Evolutionary conservation across 2,888 invertebrate genomes (phyloP), one percentile per base, ranked within the genome.

Genomic region (Drosophila barbarae): DNA sequence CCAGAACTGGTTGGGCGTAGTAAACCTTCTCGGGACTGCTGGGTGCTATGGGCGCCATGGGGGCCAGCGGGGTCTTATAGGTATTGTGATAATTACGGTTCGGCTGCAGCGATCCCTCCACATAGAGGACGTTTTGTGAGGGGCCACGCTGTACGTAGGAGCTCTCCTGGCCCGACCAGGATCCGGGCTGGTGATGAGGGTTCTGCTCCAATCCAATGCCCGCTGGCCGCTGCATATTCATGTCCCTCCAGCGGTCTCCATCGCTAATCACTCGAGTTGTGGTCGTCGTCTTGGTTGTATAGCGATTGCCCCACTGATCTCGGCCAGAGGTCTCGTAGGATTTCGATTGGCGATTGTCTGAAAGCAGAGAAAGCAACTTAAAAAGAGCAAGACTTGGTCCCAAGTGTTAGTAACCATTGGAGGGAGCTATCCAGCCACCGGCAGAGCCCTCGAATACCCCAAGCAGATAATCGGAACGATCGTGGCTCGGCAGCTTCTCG

Each of bases 401-500:
- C 21, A 41, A 26, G 38, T 52, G 70, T 79, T 79, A 84, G 84
- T 80, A 74, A 83, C 85, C 85, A 52, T 76, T 23, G 32, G 65
- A 59, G 55, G 59, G 46, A 65, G 67, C 76, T 60, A 50, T 67
- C 79, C 63, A 71, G 34, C 49, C 67, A 36, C 41, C 65, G 49
- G 55, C 36, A 5, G 46, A 23, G 30, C 28, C 46, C 5, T 46
- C 28, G 34, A n/a, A n/a, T 21, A 13, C 59, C 30, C 55, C 34
- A 30, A 42, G 44, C 5, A 49, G 21, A 23, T 66, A 82, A 30
- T 73, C 68, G 13, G 74, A 74, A 23, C 77, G 74, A 76, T 77
- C 84, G 15, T 69, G 21, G 28, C 41, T 54, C 6, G 65, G 42
- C 53, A 92, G 92, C 60, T 91, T 91, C 34, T 87, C 78, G 0